A percentile compares a stretch with the other conserved stretches of the same genome.
Evolutionary conservation across 53 echinoderm and acorn worm genomes (phyloP).

Genomic region (Hippasteria phrygiana): DNA sequence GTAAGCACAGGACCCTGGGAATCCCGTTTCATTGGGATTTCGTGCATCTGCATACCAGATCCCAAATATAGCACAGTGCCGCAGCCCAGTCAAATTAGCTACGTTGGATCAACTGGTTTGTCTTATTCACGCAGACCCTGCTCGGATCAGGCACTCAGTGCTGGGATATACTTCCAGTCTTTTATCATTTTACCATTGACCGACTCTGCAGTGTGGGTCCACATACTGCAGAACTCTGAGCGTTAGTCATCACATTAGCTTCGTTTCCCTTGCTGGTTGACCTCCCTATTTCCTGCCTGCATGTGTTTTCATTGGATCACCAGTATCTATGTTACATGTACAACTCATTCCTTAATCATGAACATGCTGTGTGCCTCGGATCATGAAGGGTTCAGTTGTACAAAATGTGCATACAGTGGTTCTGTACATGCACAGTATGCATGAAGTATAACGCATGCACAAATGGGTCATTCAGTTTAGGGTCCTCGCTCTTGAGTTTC

Average conservation of each 20-base stretch:
- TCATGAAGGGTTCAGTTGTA: not conserved
- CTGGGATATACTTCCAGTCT: slow-evolving; percentile 28
- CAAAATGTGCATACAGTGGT: not conserved
- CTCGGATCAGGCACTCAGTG: not conserved
- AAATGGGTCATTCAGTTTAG: too few relatives aligned
- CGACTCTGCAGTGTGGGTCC: not conserved
- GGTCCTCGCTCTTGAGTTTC: too few relatives aligned
- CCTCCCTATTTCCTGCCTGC: slow-evolving; percentile 63
- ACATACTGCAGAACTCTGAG: not conserved
- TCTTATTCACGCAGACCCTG: slow-evolving; percentile 35
- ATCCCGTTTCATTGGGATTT: slow-evolving; percentile 33
- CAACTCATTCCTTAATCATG: slow-evolving; percentile 34
- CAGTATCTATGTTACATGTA: slow-evolving; percentile 14
- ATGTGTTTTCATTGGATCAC: slow-evolving; percentile 37
- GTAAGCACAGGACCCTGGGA: slow-evolving; percentile 46
- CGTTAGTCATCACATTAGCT: slow-evolving; percentile 69
- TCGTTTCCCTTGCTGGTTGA: slow-evolving; percentile 60
- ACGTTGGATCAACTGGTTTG: slow-evolving; percentile 34
- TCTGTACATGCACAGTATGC: too few relatives aligned
- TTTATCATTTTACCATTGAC: not conserved
- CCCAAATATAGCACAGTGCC: slow-evolving; percentile 49
- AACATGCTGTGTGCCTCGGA: not conserved
- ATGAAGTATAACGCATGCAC: too few relatives aligned
- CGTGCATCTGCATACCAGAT: slow-evolving; percentile 25
- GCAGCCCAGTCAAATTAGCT: slow-evolving; percentile 31